phyloP scores from a whole-genome alignment of 2,113 vertebrate genomes.

The Orycteropus afer region DNA sequence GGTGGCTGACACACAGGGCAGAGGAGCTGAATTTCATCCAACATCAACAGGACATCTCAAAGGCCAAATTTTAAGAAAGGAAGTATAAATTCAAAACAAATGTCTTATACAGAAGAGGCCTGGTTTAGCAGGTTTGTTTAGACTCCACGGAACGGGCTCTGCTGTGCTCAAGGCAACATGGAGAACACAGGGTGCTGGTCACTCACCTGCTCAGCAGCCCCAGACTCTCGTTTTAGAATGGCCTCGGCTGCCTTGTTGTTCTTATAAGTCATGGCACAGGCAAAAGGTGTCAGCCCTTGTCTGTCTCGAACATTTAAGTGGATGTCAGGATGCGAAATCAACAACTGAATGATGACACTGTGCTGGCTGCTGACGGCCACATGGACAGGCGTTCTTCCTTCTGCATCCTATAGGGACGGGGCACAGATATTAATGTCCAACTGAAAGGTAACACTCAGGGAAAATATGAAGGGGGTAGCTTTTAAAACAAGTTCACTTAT shows the following conservation, averaged over 20 bases:
- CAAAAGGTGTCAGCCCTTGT: constrained; percentile 97
- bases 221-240: constrained; percentile 96
- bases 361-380: constrained; percentile 98
- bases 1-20: neutral
- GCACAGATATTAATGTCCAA: neutral
- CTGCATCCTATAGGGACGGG: constrained; percentile 91
- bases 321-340: constrained; percentile 97
- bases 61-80: neutral
- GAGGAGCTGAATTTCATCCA: neutral
- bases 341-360: constrained; percentile 95
- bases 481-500: neutral
- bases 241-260: constrained; percentile 98
- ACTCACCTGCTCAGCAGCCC: constrained; percentile 96
- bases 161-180: rapidly evolving
- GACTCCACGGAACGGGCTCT: neutral
- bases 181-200: rapidly evolving
- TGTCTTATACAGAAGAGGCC: neutral
- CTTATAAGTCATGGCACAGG: constrained; percentile 98
- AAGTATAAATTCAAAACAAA: neutral
- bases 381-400: constrained; percentile 96
- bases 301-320: constrained; percentile 94
- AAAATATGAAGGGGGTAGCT: neutral
- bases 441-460: neutral
- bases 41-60: neutral
- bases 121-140: neutral